Base-by-base conservation (phyloP, 2,888 invertebrate species). In the Lamellibrachia satsuma region DNA sequence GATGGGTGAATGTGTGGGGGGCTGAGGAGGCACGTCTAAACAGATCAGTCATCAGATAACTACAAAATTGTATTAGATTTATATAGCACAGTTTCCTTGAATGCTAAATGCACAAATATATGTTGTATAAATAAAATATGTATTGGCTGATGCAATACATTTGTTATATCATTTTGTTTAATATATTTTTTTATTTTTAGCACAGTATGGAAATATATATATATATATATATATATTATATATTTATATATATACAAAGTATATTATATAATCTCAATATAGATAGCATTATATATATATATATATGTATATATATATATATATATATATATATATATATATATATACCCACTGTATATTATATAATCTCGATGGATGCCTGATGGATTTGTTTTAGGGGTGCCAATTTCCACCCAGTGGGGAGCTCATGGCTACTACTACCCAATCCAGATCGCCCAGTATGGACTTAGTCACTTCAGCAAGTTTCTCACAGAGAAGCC, bases 381-480 rank as follows among this genome's bases (percentile, higher is more conserved):
- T 39, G 39, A 39, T 39, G 39, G 39, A 39, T 11, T 6, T 75
- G 75, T 75, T 75, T 22, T n/a, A 75, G 96, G 96, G 93, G 96
- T 97, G 2, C 97, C 97, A 0, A 94, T 96, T n/a, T 96, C 96
- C 2, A 96, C 96, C 7, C 97, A 97, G 96, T 99, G 99, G 99
- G 98, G 99, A 95, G 98, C 98, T 75, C 97, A 98, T 94, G 99
- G 99, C 0, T 99, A 99, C 96, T 99, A 98, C 96, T 99, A 99
- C 97, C 99, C 99, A 0, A 99, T 99, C 1, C 99, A 99, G 97
- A 99, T 99, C 94, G 99, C 99, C 7, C 99, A 99, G 96, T 99
- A 98, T 96, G 99, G 99, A 0, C 97, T 99, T 93, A 98, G 99
- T 11, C 99, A 99, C 97, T 99, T 99, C 96, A 99, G 99, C 96